These are phyloP conservation scores for Trichopoda pennipes DNA, from an alignment of 2,888 invertebrate species.

Conservation along the genomic window DNA sequence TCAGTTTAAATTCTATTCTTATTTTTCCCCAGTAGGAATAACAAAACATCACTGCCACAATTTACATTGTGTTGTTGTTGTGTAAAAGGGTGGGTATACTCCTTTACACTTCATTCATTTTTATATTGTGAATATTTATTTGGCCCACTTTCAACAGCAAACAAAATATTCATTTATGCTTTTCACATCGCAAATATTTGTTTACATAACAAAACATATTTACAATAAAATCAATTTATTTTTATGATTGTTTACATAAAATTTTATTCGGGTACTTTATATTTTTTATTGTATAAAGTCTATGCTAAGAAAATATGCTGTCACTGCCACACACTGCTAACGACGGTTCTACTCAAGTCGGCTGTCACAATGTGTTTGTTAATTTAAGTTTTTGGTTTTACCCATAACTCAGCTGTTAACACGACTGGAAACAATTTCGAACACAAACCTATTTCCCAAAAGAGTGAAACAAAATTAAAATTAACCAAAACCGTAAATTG, in stretches of 20 bases:
- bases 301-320: no score
- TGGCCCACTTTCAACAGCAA: constrained; percentile 59
- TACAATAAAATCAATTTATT: constrained; percentile 17
- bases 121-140: constrained; percentile 53
- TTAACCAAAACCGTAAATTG: no score
- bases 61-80: constrained; percentile 55
- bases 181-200: constrained; percentile 14
- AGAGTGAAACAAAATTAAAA: no score
- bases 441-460: no score
- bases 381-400: no score
- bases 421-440: no score
- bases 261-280: not conserved
- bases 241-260: not conserved
- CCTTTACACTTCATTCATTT: constrained; percentile 65
- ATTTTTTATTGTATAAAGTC: no score
- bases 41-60: constrained; percentile 52
- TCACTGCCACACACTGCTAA: no score
- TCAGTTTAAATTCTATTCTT: not conserved
- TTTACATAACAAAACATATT: constrained; percentile 16
- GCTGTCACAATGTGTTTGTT: no score
- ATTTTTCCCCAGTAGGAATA: constrained; percentile 22
- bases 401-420: no score
- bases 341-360: no score
- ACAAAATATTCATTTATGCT: constrained; percentile 15
- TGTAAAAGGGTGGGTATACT: constrained; percentile 64